A percentile compares a stretch with the other conserved stretches of the same genome.
These are phyloP conservation scores for Manis javanica DNA, from an alignment of 2,797 vertebrate genomes.

Conservation along the genomic window DNA sequence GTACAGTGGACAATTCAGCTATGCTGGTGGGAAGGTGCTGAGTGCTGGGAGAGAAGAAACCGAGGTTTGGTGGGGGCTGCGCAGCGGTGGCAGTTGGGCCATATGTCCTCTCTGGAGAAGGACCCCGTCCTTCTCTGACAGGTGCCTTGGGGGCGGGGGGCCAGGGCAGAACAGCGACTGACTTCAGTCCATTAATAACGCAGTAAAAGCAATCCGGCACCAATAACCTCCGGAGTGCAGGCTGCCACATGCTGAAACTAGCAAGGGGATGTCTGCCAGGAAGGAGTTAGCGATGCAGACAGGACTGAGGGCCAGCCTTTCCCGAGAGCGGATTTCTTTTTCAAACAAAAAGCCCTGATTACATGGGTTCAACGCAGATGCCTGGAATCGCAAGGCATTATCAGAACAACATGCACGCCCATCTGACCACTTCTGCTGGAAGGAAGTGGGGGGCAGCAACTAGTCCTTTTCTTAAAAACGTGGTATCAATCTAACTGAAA, in stretches of 20 bases:
- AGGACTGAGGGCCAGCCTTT: neutral
- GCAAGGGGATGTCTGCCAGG: neutral
- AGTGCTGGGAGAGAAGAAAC: accelerated
- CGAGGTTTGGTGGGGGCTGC: no score
- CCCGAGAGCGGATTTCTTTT: neutral
- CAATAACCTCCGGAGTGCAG: no score
- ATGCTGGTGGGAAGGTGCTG: accelerated
- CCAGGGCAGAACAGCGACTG: neutral
- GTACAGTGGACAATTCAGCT: accelerated
- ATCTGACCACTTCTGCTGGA: neutral
- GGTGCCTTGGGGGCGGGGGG: neutral
- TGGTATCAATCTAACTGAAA: neutral
- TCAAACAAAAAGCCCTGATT: neutral
- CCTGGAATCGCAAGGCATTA: neutral
- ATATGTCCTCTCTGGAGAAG: accelerated
- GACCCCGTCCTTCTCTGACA: accelerated
- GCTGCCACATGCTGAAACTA: neutral
- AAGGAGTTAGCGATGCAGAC: accelerated
- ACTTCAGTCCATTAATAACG: neutral
- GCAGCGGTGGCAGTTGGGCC: accelerated
- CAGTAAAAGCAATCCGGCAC: accelerated
- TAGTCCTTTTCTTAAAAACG: neutral
- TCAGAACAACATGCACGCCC: neutral
- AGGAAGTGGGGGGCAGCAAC: neutral
- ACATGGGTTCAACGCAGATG: neutral